Evolutionary conservation across 2,888 invertebrate species (phyloP).

Genomic region (Ernsta delagoae): DNA sequence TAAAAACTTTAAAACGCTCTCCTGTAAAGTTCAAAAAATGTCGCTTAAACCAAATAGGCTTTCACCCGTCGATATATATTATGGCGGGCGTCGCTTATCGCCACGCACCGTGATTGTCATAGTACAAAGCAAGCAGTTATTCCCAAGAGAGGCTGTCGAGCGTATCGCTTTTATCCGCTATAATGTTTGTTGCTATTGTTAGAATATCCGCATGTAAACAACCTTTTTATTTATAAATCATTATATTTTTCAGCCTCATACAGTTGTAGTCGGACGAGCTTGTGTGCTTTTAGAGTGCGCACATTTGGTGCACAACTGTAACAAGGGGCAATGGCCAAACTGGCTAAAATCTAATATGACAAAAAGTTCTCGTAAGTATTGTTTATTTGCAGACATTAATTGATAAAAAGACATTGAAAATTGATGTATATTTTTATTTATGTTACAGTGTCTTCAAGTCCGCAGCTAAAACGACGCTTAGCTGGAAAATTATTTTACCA

Average conservation of each 20-base stretch:
- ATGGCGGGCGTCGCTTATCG: too few relatives aligned
- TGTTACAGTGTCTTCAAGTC: conserved; percentile 67
- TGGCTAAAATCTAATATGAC: conserved; percentile 95
- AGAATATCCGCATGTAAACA: too few relatives aligned
- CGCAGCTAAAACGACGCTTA: conserved; percentile 85
- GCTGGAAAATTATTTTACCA: conserved; percentile 99
- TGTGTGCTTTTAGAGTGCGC: conserved; percentile 97
- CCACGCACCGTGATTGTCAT: too few relatives aligned
- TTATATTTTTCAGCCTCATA: conserved; percentile 90
- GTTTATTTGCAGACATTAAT: background rate
- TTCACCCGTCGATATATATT: too few relatives aligned
- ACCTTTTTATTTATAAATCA: too few relatives aligned
- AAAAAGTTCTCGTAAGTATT: conserved; percentile 65
- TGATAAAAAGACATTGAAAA: background rate
- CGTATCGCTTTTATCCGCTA: too few relatives aligned
- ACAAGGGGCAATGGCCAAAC: conserved; percentile 98
- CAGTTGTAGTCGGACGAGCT: conserved; percentile 97
- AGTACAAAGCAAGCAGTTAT: too few relatives aligned
- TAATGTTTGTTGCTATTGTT: too few relatives aligned
- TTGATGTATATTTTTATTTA: background rate
- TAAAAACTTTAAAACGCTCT: too few relatives aligned
- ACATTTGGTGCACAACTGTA: conserved; percentile 98
- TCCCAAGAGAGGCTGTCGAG: too few relatives aligned
- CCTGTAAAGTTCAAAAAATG: too few relatives aligned
- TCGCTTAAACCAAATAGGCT: too few relatives aligned